phyloP scores from a whole-genome alignment of 2,888 invertebrate genomes.

The Cheilosia grossa region DNA sequence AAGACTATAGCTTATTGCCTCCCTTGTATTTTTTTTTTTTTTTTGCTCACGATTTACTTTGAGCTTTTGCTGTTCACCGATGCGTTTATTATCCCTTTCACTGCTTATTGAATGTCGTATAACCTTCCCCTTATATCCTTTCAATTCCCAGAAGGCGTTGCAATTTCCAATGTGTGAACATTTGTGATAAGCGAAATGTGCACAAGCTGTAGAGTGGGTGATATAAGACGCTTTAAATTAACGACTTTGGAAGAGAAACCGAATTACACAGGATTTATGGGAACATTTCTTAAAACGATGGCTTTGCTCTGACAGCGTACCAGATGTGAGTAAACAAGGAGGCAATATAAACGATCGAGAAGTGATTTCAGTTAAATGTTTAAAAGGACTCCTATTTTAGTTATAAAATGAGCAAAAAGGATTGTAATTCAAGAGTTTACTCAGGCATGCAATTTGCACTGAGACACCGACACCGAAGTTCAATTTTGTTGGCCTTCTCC shows the following conservation, averaged over 20 bases:
- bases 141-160: constrained; percentile 19
- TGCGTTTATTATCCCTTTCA: constrained; percentile 65
- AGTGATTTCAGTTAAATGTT: background rate
- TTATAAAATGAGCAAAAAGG: too few relatives aligned
- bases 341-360: background rate
- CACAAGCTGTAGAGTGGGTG: constrained; percentile 54
- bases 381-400: background rate
- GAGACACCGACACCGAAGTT: too few relatives aligned
- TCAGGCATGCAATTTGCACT: too few relatives aligned
- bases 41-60: constrained; percentile 22
- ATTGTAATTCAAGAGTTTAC: too few relatives aligned
- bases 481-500: too few relatives aligned
- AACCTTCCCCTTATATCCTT: constrained; percentile 27
- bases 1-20: constrained; percentile 5
- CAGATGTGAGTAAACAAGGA: background rate
- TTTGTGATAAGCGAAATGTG: constrained; percentile 61
- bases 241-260: constrained; percentile 28
- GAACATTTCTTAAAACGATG: constrained; percentile 47
- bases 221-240: constrained; percentile 58
- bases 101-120: constrained; percentile 58
- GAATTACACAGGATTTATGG: constrained; percentile 52
- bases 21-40: background rate
- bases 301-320: constrained; percentile 15
- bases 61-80: constrained; percentile 49
- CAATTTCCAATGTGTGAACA: constrained; percentile 62